Evolutionary conservation across 2,113 vertebrate genomes (phyloP), one percentile per base, ranked within the genome.

Genomic region (Copsychus sechellarum): DNA sequence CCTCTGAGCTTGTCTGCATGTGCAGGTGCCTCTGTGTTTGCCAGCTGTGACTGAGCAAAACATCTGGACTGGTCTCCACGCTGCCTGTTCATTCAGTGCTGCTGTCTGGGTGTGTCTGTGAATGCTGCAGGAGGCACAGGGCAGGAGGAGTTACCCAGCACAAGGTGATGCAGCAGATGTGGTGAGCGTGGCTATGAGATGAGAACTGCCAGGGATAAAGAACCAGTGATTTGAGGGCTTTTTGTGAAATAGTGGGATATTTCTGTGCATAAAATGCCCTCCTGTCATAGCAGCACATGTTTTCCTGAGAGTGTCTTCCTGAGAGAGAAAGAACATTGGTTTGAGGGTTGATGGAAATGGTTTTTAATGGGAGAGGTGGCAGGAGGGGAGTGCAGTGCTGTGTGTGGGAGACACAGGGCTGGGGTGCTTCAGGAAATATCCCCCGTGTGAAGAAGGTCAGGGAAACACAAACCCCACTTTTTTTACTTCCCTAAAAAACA

Each of bases 131-230:
- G 78, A 61, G 47, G 33, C 33, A 22, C 28, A 45, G 77, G 85
- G 87, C 23, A 95, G 81, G 26, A 94, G 67, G n/a, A 74, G 20
- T 31, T 45, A 65, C n/a, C 36, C 5, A 0, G 84, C 70, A 22
- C 66, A 8, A 5, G 24, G 29, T 0, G 0, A 18, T 53, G 51
- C 28, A 50, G 71, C 38, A 80, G 85, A 8, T 28, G 38, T 18
- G 67, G 34, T 1, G 9, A 43, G 61, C 43, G 2, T 2, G 28
- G 47, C 5, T 33, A 24, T 0, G 0, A n/a, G 64, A 56, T 24
- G 28, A 70, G 69, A 43, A 7, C 31, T n/a, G 1, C 7, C 48
- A 60, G 51, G 34, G n/a, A 6, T 0, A 78, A 24, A 20, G 38
- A 56, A 51, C 2, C 1, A 3, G 13, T 48, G 38, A 15, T 36